Evolutionary conservation across 2,797 vertebrate species (phyloP).

Genomic region (Chaetodon trifasciatus): DNA sequence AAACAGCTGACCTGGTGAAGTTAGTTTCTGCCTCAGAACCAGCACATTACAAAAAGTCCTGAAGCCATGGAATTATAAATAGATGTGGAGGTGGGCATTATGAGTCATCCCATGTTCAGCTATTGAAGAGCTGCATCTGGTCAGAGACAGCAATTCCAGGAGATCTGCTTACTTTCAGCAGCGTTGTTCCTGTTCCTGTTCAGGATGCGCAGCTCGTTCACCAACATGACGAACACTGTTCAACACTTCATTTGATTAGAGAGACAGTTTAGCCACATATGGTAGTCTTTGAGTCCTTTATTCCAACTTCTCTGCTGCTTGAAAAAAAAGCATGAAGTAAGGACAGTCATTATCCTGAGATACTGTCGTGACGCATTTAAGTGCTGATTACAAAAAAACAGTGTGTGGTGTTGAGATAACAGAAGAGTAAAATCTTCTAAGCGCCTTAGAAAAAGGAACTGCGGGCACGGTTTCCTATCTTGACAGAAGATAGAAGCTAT

Average conservation of each 20-base stretch:
- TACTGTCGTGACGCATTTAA: neutral
- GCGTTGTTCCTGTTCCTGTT: neutral
- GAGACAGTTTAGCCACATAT: neutral
- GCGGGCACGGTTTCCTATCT: neutral
- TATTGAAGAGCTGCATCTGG: constrained; percentile 37
- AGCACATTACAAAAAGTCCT: constrained; percentile 14
- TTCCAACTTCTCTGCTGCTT: neutral
- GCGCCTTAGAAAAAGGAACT: neutral
- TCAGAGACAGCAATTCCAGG: neutral
- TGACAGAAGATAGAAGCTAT: neutral
- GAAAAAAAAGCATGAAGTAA: neutral
- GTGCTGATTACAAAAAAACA: neutral
- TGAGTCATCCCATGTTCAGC: constrained; percentile 52
- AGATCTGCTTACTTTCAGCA: neutral
- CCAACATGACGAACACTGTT: neutral
- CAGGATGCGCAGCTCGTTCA: neutral
- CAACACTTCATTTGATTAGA: neutral
- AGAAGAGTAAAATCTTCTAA: neutral
- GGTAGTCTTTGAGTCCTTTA: neutral
- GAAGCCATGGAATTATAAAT: constrained; percentile 48
- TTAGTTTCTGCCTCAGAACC: constrained; percentile 17
- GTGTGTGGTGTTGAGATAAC: neutral
- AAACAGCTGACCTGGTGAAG: constrained; percentile 43
- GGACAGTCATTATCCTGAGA: neutral
- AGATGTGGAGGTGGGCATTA: constrained; percentile 36